A percentile compares a stretch with the other conserved stretches of the same genome.
Evolutionary conservation across 2,888 invertebrate species (phyloP).

Genomic region (Sarcophaga carnaria): DNA sequence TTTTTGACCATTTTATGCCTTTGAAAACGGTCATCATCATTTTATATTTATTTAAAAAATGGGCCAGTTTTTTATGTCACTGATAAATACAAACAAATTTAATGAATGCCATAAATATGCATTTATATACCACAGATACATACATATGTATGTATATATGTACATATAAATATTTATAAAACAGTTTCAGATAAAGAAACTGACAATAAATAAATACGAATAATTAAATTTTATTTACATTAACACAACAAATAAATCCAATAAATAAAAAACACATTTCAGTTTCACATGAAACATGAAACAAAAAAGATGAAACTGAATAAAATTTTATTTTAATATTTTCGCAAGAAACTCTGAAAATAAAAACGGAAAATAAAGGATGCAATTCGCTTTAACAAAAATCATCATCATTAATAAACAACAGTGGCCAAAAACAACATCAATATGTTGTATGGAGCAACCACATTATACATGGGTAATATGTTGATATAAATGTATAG

Average conservation of each 20-base stretch:
- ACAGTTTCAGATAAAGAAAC: background rate
- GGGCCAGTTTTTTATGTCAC: background rate
- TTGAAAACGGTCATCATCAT: conserved; percentile 8
- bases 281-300: background rate
- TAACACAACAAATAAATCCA: background rate
- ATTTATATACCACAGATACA: background rate
- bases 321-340: conserved; percentile 21
- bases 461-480: conserved; percentile 51
- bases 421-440: conserved; percentile 38
- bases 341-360: background rate
- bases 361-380: background rate
- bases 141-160: no score
- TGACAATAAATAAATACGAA: conserved; percentile 25
- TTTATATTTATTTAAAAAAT: background rate
- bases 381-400: background rate
- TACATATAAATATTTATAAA: conserved; percentile 19
- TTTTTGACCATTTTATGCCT: background rate
- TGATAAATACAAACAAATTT: conserved; percentile 45
- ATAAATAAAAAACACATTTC: background rate
- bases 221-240: conserved; percentile 37
- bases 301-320: conserved; percentile 3
- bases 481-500: conserved; percentile 37
- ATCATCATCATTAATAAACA: conserved; percentile 34
- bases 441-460: conserved; percentile 22
- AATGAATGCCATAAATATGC: conserved; percentile 46